Conservation (phyloP, 1,140 invertebrate genomes). For the Bombyx mandarina region DNA sequence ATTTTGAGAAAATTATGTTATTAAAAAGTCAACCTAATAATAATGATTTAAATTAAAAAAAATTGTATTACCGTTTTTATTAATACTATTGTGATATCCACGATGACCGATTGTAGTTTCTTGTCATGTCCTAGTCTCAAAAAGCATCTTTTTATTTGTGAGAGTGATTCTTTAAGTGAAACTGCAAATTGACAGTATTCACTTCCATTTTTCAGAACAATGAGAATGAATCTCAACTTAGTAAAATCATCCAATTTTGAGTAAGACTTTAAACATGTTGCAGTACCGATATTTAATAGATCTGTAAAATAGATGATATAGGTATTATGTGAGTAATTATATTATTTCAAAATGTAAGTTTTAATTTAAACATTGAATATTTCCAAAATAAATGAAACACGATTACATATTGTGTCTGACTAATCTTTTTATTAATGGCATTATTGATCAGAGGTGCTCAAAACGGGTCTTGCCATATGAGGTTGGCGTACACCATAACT, state of each 20-base stretch:
- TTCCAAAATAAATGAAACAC: no score
- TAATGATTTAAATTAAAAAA: constrained; percentile 7
- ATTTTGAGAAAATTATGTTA: no score
- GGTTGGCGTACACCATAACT: no score
- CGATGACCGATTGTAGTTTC: constrained; percentile 44
- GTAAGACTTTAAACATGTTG: constrained; percentile 27
- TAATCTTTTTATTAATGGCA: no score
- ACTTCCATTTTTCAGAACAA: constrained; percentile 39
- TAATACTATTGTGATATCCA: constrained; percentile 41
- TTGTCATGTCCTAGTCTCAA: constrained; percentile 33
- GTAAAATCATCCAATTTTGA: constrained; percentile 42
- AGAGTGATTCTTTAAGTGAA: constrained; percentile 35
- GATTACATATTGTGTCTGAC: no score
- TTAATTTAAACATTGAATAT: no score
- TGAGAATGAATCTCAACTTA: constrained; percentile 37
- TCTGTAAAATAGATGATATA: constrained; percentile 30
- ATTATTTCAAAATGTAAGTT: no score
- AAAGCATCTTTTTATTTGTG: constrained; percentile 36
- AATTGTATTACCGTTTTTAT: constrained; percentile 38
- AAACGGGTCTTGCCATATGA: no score
- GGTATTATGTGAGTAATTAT: no score
- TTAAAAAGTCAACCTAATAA: background rate
- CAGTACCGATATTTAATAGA: constrained; percentile 35
- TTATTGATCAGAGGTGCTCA: no score
- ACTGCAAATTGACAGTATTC: constrained; percentile 37